Evolutionary conservation across 2,797 vertebrate species (phyloP).

Genomic region (Halcyon leucocephala): DNA sequence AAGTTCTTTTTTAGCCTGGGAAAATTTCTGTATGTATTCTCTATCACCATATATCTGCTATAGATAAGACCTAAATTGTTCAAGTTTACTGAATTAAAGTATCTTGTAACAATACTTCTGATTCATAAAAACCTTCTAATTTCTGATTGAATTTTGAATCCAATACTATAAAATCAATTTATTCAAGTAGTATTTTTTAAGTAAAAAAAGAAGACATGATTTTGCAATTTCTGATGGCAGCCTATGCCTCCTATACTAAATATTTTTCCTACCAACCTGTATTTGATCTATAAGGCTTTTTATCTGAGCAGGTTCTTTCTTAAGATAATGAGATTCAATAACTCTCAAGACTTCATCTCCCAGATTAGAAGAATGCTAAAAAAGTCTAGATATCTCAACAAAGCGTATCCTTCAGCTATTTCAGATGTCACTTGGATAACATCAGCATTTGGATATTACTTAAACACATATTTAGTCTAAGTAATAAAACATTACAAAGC

Average conservation of each 20-base stretch:
- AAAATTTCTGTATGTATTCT: background rate
- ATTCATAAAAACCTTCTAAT: background rate
- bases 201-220: background rate
- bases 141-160: background rate
- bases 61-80: background rate
- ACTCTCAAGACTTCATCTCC: background rate
- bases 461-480: background rate
- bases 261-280: background rate
- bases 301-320: constrained; percentile 9
- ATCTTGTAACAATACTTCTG: background rate
- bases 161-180: background rate
- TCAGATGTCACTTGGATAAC: background rate
- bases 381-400: background rate
- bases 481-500: background rate
- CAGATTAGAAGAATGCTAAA: background rate
- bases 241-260: background rate
- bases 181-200: background rate
- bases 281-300: background rate
- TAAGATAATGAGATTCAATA: background rate
- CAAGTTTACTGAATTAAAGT: background rate
- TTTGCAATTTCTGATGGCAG: background rate
- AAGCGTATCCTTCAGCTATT: background rate
- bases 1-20: background rate
- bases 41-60: background rate
- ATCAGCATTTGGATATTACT: background rate